Evolutionary conservation across 2,888 invertebrate species (phyloP).

Genomic region (Mellilla xanthometata): DNA sequence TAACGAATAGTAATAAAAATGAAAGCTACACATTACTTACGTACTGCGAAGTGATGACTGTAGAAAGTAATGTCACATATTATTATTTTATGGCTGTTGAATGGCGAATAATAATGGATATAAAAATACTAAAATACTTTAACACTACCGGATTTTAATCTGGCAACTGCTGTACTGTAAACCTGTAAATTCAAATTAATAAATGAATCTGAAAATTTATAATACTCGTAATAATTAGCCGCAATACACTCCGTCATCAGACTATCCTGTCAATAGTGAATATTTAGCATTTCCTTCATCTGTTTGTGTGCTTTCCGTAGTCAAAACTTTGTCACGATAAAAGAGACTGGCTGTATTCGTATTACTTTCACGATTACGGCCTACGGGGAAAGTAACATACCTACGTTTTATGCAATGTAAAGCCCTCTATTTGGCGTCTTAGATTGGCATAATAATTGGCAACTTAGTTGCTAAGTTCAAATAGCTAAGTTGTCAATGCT

Average conservation of each 20-base stretch:
- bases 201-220: no score
- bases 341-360: not conserved
- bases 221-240: no score
- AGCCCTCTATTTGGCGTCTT: not conserved
- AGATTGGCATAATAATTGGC: no score
- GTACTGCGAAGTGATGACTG: constrained; percentile 4
- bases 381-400: constrained; percentile 6
- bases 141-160: not conserved
- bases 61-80: constrained; percentile 16
- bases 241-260: no score
- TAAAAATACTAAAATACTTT: constrained; percentile 1
- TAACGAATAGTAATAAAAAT: constrained; percentile 14
- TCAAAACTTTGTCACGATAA: not conserved
- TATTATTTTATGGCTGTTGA: constrained; percentile 2
- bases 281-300: no score
- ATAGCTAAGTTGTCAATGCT: no score
- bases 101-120: constrained; percentile 5
- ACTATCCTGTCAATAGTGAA: no score
- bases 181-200: no score
- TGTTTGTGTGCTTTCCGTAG: no score
- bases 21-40: constrained; percentile 15
- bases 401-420: constrained; percentile 1
- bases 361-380: constrained; percentile 8
- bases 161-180: no score
- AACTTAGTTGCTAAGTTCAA: no score